A percentile compares a stretch with the other conserved stretches of the same genome.
phyloP scores from a whole-genome alignment of 2,888 invertebrate species.

The Amphiduros pacificus region DNA sequence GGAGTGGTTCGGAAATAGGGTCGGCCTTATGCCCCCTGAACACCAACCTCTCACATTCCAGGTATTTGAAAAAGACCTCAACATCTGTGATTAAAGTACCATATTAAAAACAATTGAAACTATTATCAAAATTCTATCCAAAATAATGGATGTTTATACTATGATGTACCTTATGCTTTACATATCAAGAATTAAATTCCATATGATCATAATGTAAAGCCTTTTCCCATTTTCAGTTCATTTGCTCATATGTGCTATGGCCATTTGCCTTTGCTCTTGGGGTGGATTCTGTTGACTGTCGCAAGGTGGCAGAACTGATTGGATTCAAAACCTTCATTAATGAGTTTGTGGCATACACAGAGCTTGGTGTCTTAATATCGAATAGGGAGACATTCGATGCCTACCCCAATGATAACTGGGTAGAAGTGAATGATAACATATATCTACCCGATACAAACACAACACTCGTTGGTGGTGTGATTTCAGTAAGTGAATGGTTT shows the following conservation, averaged over 20 bases:
- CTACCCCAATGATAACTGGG: background rate
- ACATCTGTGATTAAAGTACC: too few relatives aligned
- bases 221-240: constrained; percentile 48
- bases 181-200: too few relatives aligned
- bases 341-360: constrained; percentile 86
- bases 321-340: constrained; percentile 90
- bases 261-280: constrained; percentile 89
- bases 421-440: constrained; percentile 1
- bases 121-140: too few relatives aligned
- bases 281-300: constrained; percentile 67
- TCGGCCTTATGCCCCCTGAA: constrained; percentile 42
- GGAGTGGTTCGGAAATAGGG: constrained; percentile 72
- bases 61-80: too few relatives aligned
- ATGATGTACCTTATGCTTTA: too few relatives aligned
- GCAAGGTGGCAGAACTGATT: constrained; percentile 77
- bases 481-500: constrained; percentile 4
- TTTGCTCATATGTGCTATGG: constrained; percentile 85
- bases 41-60: constrained; percentile 61
- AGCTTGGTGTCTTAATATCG: constrained; percentile 60
- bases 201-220: too few relatives aligned
- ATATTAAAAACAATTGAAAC: too few relatives aligned
- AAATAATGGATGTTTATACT: too few relatives aligned
- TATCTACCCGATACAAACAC: background rate
- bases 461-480: constrained; percentile 5
- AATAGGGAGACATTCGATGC: constrained; percentile 9